Base-by-base conservation (phyloP, 1,140 invertebrate genomes). In the Polypedilum pembai region DNA sequence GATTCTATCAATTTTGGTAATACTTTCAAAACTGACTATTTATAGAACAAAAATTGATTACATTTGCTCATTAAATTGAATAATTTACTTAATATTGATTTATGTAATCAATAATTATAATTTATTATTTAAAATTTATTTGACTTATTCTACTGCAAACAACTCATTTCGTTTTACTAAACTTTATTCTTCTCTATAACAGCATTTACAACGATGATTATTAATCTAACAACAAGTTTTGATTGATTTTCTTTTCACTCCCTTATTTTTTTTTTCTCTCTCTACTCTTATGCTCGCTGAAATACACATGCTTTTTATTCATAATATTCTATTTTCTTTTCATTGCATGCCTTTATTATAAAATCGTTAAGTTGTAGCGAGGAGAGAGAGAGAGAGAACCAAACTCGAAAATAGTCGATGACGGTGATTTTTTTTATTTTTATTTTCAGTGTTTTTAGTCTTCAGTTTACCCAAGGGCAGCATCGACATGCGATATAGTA, bases 281-380 rank as follows among this genome's bases (percentile, higher is more conserved):
- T 56, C 12, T 56, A 3, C 10, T 56, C n/a, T n/a, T n/a, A n/a
- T 56, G 12, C 45, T 12, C 15, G 41, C n/a, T n/a, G 15, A 15
- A 2, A 56, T 33, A 33, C 24, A 33, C 24, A 33, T 33, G 45
- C 45, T 56, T 33, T 33, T 33, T 33, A 33, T 33, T 33, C 24
- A 33, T 33, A 33, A 33, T 33, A 33, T 33, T 56, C 10, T 15
- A 56, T 56, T 56, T 56, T 56, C n/a, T 56, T 17, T 12, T 8
- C 2, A 20, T 69, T 69, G 20, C 20, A 69, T 69, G 65, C 20
- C n/a, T 69, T 69, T 69, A 69, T 69, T 69, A 69, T 69, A 69
- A 69, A 69, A 69, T 69, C 65, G 65, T 69, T 69, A 69, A 69
- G 20, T 20, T 69, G 65, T 69, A 56, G 45, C 10, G 3, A 56